Conservation (phyloP, 2,113 vertebrate genomes). For the Camelus dromedarius region DNA sequence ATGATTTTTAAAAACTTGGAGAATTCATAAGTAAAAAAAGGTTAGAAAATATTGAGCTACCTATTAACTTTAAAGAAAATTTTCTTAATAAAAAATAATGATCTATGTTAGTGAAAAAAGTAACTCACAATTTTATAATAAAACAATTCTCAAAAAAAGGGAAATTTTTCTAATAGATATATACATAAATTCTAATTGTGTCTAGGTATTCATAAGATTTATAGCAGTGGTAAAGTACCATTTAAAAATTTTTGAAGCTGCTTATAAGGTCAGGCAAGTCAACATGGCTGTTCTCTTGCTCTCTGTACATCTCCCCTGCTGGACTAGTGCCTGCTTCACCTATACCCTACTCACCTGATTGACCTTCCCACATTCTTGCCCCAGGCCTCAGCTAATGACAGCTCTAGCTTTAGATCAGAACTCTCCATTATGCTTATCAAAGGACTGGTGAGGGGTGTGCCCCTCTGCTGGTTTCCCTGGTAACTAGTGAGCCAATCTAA, state of each 20-base stretch:
- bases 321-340: not conserved
- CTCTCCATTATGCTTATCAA: not conserved
- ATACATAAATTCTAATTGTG: not conserved
- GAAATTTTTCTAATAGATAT: not conserved
- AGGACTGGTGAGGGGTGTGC: too few relatives aligned
- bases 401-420: not conserved
- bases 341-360: not conserved
- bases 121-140: not conserved
- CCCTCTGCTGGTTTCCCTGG: too few relatives aligned
- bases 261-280: not conserved
- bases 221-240: not conserved
- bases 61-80: not conserved
- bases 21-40: not conserved
- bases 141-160: not conserved
- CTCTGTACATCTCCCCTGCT: not conserved
- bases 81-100: slow-evolving; percentile 9
- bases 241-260: not conserved
- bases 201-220: not conserved
- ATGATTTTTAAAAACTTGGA: not conserved
- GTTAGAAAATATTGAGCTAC: not conserved
- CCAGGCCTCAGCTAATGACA: not conserved
- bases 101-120: not conserved
- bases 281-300: not conserved
- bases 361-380: not conserved
- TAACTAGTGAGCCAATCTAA: too few relatives aligned